phyloP scores from a whole-genome alignment of 1,140 invertebrate species.

The Pemphigus obesinymphae region DNA sequence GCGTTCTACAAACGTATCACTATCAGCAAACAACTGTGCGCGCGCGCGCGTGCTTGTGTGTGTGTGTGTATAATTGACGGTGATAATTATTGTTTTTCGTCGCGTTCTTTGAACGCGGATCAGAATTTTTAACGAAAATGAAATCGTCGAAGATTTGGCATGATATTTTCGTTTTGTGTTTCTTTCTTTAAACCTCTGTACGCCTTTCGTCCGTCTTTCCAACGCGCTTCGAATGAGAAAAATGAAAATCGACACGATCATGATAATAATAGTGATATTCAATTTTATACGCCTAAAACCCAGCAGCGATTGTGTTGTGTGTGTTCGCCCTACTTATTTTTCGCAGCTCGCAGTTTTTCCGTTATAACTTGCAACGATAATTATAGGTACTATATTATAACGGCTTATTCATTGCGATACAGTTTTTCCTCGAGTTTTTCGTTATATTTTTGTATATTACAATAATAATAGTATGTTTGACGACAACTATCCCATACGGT shows the following conservation, averaged over 20 bases:
- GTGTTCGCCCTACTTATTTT: background rate
- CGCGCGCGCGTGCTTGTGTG: background rate
- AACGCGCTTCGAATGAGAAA: too few species aligned
- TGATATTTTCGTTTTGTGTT: too few species aligned
- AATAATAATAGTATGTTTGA: background rate
- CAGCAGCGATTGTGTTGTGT: too few species aligned
- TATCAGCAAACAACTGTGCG: background rate
- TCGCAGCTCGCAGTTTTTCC: background rate
- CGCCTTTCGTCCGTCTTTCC: too few species aligned
- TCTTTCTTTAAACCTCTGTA: background rate
- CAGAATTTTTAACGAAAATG: background rate
- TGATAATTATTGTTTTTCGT: constrained; percentile 13
- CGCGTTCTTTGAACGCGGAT: background rate
- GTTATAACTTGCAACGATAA: background rate
- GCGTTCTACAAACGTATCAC: background rate
- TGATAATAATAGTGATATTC: too few species aligned
- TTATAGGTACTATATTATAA: background rate
- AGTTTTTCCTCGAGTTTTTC: background rate
- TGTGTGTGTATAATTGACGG: background rate
- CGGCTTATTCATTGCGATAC: background rate
- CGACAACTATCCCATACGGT: too few species aligned
- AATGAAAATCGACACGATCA: too few species aligned
- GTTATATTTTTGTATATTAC: background rate
- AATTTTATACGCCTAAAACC: too few species aligned
- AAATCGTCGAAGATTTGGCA: background rate